A percentile compares a stretch with the other conserved stretches of the same genome.
Evolutionary conservation across 2,113 vertebrate genomes (phyloP).

Genomic region (Alaudala cheleensis): DNA sequence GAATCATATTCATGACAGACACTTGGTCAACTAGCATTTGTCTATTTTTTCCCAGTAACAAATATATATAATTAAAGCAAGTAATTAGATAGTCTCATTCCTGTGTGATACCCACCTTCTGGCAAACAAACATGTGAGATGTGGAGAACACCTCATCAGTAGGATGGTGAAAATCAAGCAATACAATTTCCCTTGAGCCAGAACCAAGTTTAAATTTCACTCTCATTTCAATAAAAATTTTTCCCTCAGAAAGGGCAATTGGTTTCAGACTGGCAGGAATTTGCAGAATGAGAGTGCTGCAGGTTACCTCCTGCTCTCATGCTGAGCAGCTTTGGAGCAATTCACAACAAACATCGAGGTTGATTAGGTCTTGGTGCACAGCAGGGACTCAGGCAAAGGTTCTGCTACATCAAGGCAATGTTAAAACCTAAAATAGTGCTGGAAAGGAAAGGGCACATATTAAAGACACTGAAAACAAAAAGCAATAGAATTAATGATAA

Average conservation of each 20-base stretch:
- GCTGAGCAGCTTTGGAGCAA: background rate
- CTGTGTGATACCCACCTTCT: background rate
- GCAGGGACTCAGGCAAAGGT: background rate
- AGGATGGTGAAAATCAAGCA: background rate
- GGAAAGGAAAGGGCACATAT: background rate
- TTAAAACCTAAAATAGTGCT: background rate
- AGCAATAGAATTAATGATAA: background rate
- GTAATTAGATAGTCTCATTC: background rate
- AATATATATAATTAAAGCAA: background rate
- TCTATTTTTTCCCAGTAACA: background rate
- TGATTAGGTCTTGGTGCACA: background rate
- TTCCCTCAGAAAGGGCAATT: background rate
- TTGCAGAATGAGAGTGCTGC: background rate
- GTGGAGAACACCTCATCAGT: background rate
- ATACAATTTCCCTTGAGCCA: background rate
- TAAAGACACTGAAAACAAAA: background rate
- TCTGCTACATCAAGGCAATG: background rate
- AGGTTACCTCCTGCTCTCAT: background rate
- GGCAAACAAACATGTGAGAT: accelerated
- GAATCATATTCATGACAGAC: background rate
- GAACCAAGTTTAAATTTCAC: background rate
- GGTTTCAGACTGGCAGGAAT: background rate
- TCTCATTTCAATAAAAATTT: background rate
- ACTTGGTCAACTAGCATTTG: background rate
- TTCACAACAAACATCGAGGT: accelerated